Base-by-base conservation (phyloP, 2,888 invertebrate species). In the Uropetala carovei region DNA sequence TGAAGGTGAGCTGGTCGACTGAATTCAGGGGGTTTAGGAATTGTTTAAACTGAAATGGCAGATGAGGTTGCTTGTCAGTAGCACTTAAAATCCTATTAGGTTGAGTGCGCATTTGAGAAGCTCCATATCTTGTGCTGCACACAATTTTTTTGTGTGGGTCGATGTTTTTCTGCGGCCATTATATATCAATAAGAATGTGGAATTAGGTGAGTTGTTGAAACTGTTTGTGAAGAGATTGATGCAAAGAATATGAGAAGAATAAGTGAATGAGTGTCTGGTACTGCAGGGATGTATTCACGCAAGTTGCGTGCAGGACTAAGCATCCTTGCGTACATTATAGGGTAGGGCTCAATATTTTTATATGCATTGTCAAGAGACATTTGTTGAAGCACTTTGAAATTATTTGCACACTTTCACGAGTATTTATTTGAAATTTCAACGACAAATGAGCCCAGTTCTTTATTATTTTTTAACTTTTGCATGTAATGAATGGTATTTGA, bases 311-410 rank as follows among this genome's bases (percentile, higher is more conserved):
- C 89, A 89, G 89, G 89, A 89, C 89, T 89, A 43, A 89, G 18
- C 89, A 68, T 89, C 60, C 89, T 64, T 68, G 89, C 64, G 64
- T 89, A 89, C 64, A 64, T 89, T 93, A 82, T 92, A 86, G 92
- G 92, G 92, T 93, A 93, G 92, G 92, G 92, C 93, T 92, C 92
- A 92, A 92, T 92, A 93, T 93, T 93, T 93, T 93, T 93, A 93
- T 93, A 93, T 92, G 64, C 89, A 89, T 89, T 27, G 27, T 89
- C 56, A 43, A 89, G 64, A 68, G 64, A 89, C 64, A 43, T 89
- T 64, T 89, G 43, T 60, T 89, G 89, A 60, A 89, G 89, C 89
- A 89, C 89, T 89, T 89, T 89, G 89, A 60, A 89, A 64, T 89
- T 68, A 89, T 89, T 89, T 89, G 89, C 89, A 68, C 89, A 89